Conservation (phyloP, 2,888 invertebrate genomes). For the Clanis bilineata region DNA sequence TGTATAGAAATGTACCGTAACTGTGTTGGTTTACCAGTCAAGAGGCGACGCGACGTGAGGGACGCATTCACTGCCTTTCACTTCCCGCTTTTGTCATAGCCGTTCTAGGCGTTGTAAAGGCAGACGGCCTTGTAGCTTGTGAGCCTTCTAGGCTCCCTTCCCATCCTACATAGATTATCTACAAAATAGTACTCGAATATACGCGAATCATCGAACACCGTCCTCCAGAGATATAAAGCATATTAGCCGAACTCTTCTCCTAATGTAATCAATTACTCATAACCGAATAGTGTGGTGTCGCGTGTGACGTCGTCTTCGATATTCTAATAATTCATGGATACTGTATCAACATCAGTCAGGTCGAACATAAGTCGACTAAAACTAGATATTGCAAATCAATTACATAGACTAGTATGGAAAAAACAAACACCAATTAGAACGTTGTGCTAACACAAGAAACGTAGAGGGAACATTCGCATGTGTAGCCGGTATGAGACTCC, state of each 20-base stretch:
- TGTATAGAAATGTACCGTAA: conserved; percentile 32
- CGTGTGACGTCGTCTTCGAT: too few species aligned
- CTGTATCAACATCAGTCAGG: too few species aligned
- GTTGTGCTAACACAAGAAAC: conserved; percentile 52
- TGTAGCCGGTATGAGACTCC: conserved; percentile 59
- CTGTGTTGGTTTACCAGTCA: conserved; percentile 46
- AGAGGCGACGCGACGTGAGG: conserved; percentile 61
- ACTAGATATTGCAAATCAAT: conserved; percentile 50
- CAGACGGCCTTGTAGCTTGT: conserved; percentile 75
- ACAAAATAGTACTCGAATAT: conserved; percentile 10
- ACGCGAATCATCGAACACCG: neutral
- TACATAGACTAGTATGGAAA: conserved; percentile 67
- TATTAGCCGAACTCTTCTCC: neutral
- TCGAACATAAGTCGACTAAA: conserved; percentile 28
- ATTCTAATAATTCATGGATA: neutral
- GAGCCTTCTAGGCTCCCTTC: conserved; percentile 71
- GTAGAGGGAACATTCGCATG: conserved; percentile 71
- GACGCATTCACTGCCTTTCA: conserved; percentile 81
- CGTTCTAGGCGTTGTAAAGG: conserved; percentile 73
- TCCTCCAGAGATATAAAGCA: neutral
- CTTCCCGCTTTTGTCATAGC: conserved; percentile 80
- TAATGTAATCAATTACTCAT: conserved; percentile 8
- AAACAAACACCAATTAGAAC: conserved; percentile 60
- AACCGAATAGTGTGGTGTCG: neutral
- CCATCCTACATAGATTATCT: conserved; percentile 53